These are phyloP conservation scores for Parazoanthus darwini DNA, from an alignment of 92 coral and sea anemone species.

Conservation along the genomic window DNA sequence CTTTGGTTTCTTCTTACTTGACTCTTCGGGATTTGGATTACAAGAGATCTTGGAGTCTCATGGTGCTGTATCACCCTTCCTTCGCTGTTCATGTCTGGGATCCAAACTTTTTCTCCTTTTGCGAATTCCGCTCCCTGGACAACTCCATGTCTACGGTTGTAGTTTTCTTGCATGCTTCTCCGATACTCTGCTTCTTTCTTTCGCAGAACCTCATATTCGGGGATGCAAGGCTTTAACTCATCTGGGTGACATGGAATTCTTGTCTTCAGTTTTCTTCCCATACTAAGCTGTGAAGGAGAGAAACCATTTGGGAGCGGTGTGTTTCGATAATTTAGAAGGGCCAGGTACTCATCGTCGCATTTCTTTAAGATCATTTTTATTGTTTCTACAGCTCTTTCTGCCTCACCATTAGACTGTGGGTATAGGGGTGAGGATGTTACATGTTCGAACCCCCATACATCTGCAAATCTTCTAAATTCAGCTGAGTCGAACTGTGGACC, in stretches of 20 bases:
- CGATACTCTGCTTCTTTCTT: slow-evolving; percentile 37
- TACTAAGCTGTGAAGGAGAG: slow-evolving; percentile 1
- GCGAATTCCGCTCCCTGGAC: slow-evolving; percentile 39
- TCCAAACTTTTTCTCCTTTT: slow-evolving; percentile 42
- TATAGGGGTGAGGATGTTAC: not conserved
- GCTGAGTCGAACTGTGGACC: not conserved
- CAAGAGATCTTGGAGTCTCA: slow-evolving; percentile 51
- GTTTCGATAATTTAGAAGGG: not conserved
- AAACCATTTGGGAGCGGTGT: slow-evolving; percentile 17
- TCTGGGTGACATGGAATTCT: slow-evolving; percentile 17
- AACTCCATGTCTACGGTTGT: slow-evolving; percentile 42
- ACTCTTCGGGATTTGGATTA: slow-evolving; percentile 48
- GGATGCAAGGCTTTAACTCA: slow-evolving; percentile 9
- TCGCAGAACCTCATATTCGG: slow-evolving; percentile 22
- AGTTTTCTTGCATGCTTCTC: slow-evolving; percentile 43
- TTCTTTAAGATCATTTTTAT: slow-evolving; percentile 43
- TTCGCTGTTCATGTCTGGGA: slow-evolving; percentile 51
- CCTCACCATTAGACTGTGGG: slow-evolving; percentile 19
- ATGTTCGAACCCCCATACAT: not conserved
- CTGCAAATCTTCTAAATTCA: not conserved
- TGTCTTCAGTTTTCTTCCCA: slow-evolving; percentile 16
- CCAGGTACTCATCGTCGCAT: slow-evolving; percentile 14
- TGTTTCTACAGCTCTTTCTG: slow-evolving; percentile 31
- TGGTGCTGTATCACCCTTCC: slow-evolving; percentile 37
- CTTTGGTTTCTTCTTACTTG: slow-evolving; percentile 51